Percentiles rank a stretch among this genome's conserved stretches.
Conservation (phyloP, 2,113 vertebrate genomes). For the Nannobrachium achirus region DNA sequence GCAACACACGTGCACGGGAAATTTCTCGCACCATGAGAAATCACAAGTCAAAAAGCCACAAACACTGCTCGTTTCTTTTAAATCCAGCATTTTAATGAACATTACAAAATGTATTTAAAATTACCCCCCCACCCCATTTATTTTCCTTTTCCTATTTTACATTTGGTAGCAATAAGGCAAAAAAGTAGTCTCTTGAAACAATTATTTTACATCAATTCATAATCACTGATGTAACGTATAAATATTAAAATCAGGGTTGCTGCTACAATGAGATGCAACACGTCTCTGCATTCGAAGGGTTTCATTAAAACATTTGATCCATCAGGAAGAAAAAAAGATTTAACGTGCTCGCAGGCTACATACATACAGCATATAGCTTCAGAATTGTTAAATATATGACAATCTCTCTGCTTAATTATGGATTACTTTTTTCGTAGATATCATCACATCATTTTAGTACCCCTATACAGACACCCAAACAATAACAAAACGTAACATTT, state of each 20-base stretch:
- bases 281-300: constrained; percentile 14
- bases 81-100: constrained; percentile 83
- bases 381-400: too few species aligned
- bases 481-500: too few species aligned
- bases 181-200: constrained; percentile 69
- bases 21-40: too few species aligned
- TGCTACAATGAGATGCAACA: constrained; percentile 68
- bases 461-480: too few species aligned
- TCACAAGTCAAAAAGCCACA: constrained; percentile 10
- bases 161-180: constrained; percentile 82
- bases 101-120: constrained; percentile 80
- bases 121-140: constrained; percentile 37
- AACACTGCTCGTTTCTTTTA: constrained; percentile 47
- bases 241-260: constrained; percentile 74
- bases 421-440: too few species aligned
- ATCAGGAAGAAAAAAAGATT: too few species aligned
- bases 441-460: too few species aligned
- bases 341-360: too few species aligned
- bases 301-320: not conserved
- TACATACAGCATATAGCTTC: too few species aligned
- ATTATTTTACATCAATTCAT: constrained; percentile 68
- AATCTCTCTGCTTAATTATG: too few species aligned
- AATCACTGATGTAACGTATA: constrained; percentile 70
- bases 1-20: not conserved
- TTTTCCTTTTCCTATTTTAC: constrained; percentile 65